A percentile compares a stretch with the other conserved stretches of the same genome.
Conservation (phyloP, 2,797 vertebrate species). For the Sebastes minor region DNA sequence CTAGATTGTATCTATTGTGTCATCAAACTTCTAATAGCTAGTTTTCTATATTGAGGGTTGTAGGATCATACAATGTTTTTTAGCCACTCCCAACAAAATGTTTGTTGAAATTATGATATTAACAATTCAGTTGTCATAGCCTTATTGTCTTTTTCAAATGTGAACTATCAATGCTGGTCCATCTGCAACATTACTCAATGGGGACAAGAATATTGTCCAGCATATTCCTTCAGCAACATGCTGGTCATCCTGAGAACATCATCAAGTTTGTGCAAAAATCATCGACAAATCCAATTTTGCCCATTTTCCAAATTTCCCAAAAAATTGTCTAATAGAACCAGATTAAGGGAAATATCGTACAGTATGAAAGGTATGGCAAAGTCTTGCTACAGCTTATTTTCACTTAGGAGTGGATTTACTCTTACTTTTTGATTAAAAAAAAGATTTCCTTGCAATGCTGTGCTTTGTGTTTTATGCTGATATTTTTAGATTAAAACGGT, state of each 20-base stretch:
- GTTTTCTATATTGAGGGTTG: background rate
- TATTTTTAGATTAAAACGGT: background rate
- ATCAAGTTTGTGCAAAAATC: background rate
- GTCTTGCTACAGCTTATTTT: background rate
- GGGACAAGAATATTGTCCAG: background rate
- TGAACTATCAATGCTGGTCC: background rate
- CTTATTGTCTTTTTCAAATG: background rate
- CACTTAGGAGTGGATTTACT: background rate
- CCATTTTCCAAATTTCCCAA: background rate
- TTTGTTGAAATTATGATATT: too few species aligned
- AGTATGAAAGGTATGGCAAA: background rate
- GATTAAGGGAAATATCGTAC: background rate
- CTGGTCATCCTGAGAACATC: too few species aligned
- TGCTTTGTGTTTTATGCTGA: background rate
- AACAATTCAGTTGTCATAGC: background rate
- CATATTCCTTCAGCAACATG: background rate
- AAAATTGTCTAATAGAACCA: background rate
- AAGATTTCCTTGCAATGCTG: background rate
- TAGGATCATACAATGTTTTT: too few species aligned
- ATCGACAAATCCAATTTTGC: background rate
- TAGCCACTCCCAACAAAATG: too few species aligned
- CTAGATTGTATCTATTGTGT: background rate
- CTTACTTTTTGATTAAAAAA: background rate
- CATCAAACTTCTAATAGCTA: background rate
- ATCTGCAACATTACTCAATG: background rate